Evolutionary conservation across 2,797 vertebrate genomes (phyloP).

Genomic region (Xiphophorus birchmanni): DNA sequence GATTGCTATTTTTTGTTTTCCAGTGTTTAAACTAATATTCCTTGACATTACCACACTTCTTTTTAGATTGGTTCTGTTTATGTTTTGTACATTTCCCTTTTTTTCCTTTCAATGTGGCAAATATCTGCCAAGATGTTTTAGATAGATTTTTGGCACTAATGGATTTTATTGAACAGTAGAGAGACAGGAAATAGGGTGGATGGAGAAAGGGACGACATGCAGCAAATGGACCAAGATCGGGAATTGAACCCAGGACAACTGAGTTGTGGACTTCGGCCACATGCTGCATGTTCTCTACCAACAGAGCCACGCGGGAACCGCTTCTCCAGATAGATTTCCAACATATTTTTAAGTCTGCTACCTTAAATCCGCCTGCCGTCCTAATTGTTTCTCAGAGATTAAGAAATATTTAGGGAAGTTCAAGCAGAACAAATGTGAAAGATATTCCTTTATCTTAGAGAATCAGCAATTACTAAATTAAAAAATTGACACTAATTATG

Average conservation of each 20-base stretch:
- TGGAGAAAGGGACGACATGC: too few relatives aligned
- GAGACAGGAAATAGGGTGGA: too few relatives aligned
- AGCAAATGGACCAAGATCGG: too few relatives aligned
- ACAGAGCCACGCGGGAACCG: too few relatives aligned
- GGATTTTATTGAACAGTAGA: too few relatives aligned
- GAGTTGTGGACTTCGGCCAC: too few relatives aligned
- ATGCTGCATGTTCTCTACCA: too few relatives aligned
- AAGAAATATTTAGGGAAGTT: background rate
- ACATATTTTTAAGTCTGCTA: background rate
- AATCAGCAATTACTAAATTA: background rate
- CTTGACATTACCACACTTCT: background rate
- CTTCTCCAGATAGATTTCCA: background rate
- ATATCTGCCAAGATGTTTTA: background rate
- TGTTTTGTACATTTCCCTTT: background rate
- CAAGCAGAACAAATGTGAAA: background rate
- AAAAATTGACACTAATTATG: constrained; percentile 7
- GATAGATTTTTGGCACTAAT: background rate
- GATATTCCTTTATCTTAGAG: background rate
- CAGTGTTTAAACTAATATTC: background rate
- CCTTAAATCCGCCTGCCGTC: background rate
- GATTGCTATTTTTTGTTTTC: constrained; percentile 1
- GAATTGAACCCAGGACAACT: too few relatives aligned
- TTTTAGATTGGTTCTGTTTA: background rate
- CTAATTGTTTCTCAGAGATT: constrained; percentile 5
- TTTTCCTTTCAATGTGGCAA: background rate